Base-by-base conservation (phyloP, 2,797 vertebrate species). In the Notamacropus eugenii region DNA sequence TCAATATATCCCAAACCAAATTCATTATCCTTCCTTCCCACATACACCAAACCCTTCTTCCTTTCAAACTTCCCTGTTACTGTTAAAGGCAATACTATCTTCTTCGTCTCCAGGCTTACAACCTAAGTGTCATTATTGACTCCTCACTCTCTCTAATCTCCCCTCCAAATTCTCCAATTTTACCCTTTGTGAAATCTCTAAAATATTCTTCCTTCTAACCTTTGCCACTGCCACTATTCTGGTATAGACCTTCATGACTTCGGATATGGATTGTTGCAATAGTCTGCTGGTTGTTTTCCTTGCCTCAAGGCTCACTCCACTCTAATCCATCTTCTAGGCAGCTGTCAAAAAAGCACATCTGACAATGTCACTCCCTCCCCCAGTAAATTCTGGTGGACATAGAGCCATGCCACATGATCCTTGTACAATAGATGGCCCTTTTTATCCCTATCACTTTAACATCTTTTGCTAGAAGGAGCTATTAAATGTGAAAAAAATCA, bases 381-480 rank as follows among this genome's bases (percentile, higher is more conserved):
- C 29, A 34, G 13, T 31, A 62, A 62, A 57, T 52, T 52, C 52
- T 52, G 52, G 52, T 52, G 52, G 52, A 52, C 52, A 52, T 52
- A 52, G 5, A 90, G 92, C 50, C 13, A 59, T 40, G 54, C n/a
- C 19, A 29, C 82, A 67, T 57, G 5, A 31, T 91, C 94, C 54
- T 74, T 93, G 40, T 12, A 27, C 90, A 54, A 95, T 55, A 14
- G 0, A 34, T 67, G 14, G 11, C 54, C 46, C 50, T 93, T 93
- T 91, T 8, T 27, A 87, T 9, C 40, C 5, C 74, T 87, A 87
- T 27, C 19, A 10, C 27, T 91, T 95, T 28, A 92, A 92, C 27
- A 55, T 93, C 34, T 94, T 96, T 46, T 91, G 93, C 74, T 50
- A 55, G 91, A 54, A n/a, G 40, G 8, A 59, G 9, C n/a, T 58